Base-by-base conservation (phyloP, 2,797 vertebrate genomes). In the Amazona finschi region DNA sequence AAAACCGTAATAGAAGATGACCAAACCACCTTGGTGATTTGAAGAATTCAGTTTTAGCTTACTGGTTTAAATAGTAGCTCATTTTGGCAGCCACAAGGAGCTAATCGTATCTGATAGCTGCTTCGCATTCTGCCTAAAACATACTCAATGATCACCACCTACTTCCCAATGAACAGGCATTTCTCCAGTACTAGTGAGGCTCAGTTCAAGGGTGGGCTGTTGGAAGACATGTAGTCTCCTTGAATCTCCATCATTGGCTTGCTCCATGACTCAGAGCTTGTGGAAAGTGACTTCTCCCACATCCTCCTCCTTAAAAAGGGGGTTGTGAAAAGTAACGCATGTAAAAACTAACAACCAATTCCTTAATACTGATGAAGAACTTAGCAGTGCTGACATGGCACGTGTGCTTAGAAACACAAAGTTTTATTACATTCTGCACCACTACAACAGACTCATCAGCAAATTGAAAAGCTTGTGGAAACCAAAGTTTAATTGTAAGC, bases 341-440 rank as follows among this genome's bases (percentile, higher is more conserved):
- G 15, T 58, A 8, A 78, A 82, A 86, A 78, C 67, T 52, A 92
- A 85, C 62, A 85, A 76, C 44, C n/a, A 25, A 55, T 72, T 87
- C 57, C 77, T 95, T 60, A 86, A 88, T 84, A 93, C 21, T 79
- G 79, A 93, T 76, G 82, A 94, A 57, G 73, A 87, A 47, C 39
- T 92, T 88, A 86, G 52, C 73, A 92, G 41, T n/a, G 67, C 55
- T 24, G 76, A 60, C 55, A 72, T 2, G n/a, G 43, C 52, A 64
- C 1, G 2, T 70, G 47, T 9, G 77, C 78, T 60, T 27, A 70
- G 41, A 96, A 96, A 90, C 22, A 55, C 19, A 4, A 57, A 64
- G 28, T 50, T 80, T 53, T 39, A 52, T 78, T 66, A 78, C 39
- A 50, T 46, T 64, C 43, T 41, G 28, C 39, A 55, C 49, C 33